phyloP scores from a whole-genome alignment of 2,797 vertebrate genomes.

The Cyclopterus lumpus region DNA sequence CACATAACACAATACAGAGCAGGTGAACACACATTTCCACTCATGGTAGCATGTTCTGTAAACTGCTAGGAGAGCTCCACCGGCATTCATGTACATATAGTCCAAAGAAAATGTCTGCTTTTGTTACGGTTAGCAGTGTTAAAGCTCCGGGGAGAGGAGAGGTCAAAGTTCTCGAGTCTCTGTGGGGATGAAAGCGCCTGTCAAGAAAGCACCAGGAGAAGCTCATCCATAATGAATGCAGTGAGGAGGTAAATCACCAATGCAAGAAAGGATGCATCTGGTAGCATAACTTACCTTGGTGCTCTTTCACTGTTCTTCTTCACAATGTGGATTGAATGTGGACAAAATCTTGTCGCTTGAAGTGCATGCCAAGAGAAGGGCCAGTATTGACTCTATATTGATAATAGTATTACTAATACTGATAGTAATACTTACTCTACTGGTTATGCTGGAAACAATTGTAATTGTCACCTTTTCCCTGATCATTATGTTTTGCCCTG shows the following conservation, averaged over 20 bases:
- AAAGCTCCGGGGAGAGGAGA: constrained; percentile 39
- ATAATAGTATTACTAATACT: background rate
- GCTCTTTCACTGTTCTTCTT: constrained; percentile 25
- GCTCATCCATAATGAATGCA: constrained; percentile 71
- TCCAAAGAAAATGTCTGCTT: constrained; percentile 40
- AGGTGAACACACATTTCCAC: constrained; percentile 72
- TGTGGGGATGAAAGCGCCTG: constrained; percentile 64
- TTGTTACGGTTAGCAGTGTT: constrained; percentile 45
- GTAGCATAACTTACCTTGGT: constrained; percentile 28
- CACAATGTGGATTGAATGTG: constrained; percentile 5
- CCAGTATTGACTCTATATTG: background rate
- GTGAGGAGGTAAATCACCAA: constrained; percentile 50
- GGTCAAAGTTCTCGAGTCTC: constrained; percentile 66
- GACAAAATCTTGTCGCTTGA: background rate
- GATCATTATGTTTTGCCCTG: background rate
- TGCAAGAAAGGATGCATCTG: constrained; percentile 46
- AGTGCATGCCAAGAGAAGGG: background rate
- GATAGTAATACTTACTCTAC: background rate
- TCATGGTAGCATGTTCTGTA: constrained; percentile 57
- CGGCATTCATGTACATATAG: background rate
- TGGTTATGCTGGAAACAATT: background rate
- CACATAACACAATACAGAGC: constrained; percentile 66
- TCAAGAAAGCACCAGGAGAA: constrained; percentile 64
- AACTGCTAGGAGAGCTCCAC: constrained; percentile 49
- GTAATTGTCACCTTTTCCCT: background rate